A percentile compares a stretch with the other conserved stretches of the same genome.
Conservation (phyloP, 2,797 vertebrate genomes). For the Furcifer pardalis region DNA sequence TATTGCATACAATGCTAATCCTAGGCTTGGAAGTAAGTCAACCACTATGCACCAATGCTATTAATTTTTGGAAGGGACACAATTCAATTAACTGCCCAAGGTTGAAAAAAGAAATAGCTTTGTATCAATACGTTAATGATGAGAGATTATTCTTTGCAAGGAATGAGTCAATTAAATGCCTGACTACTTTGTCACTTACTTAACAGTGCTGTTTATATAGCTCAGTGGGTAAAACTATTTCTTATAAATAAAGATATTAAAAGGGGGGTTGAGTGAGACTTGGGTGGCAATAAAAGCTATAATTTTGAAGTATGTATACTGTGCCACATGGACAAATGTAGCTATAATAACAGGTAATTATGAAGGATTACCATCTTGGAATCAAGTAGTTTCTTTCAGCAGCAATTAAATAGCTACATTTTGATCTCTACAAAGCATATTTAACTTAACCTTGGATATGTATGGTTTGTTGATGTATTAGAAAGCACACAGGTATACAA, state of each 20-base stretch:
- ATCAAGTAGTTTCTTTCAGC: neutral
- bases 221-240: neutral
- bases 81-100: neutral
- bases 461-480: slow-evolving; percentile 6
- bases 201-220: neutral
- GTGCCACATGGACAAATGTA: neutral
- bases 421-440: neutral
- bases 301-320: neutral
- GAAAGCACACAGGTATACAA: slow-evolving; percentile 35
- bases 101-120: neutral
- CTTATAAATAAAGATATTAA: neutral
- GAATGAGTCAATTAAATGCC: neutral
- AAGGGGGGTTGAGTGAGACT: neutral
- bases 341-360: neutral
- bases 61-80: neutral
- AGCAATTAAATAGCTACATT: neutral
- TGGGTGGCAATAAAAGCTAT: neutral
- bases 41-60: neutral
- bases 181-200: neutral
- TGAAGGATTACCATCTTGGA: neutral
- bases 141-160: neutral
- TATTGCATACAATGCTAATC: neutral
- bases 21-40: neutral
- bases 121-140: neutral
- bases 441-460: neutral